A percentile compares a stretch with the other conserved stretches of the same genome.
phyloP scores from a whole-genome alignment of 2,113 vertebrate genomes.

The Pangasianodon hypophthalmus region DNA sequence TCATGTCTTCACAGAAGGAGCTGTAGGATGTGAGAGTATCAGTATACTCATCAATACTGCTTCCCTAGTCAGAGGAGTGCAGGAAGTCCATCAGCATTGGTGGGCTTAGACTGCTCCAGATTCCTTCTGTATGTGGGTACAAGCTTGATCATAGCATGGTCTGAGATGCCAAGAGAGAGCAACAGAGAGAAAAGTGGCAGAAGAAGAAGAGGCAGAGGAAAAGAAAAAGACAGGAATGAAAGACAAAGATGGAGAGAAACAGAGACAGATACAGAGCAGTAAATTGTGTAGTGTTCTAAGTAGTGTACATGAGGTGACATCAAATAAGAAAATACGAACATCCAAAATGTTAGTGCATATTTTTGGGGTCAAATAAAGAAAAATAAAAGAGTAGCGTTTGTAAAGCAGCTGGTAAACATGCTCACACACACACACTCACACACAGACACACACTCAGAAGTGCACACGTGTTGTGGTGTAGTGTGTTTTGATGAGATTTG shows the following conservation, averaged over 20 bases:
- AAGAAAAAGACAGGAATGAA: background rate
- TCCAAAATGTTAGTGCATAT: background rate
- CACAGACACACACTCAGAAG: background rate
- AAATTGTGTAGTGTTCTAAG: background rate
- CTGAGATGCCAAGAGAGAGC: background rate
- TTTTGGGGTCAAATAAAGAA: background rate
- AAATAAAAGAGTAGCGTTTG: background rate
- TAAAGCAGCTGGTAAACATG: background rate
- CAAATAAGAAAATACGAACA: background rate
- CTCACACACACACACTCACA: background rate
- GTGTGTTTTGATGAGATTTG: conserved; percentile 1
- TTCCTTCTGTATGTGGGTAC: background rate
- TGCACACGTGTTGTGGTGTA: background rate
- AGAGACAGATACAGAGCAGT: background rate
- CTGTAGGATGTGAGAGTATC: background rate
- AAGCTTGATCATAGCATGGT: background rate
- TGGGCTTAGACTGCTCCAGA: background rate
- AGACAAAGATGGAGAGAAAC: background rate
- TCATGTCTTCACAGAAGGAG: background rate
- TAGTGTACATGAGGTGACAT: background rate
- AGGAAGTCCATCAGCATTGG: background rate
- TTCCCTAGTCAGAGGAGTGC: background rate
- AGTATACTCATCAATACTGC: background rate
- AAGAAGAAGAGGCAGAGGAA: background rate
- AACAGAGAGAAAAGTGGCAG: background rate